These are phyloP conservation scores for Phengaris arion DNA, from an alignment of 2,888 invertebrate genomes.

Conservation along the genomic window DNA sequence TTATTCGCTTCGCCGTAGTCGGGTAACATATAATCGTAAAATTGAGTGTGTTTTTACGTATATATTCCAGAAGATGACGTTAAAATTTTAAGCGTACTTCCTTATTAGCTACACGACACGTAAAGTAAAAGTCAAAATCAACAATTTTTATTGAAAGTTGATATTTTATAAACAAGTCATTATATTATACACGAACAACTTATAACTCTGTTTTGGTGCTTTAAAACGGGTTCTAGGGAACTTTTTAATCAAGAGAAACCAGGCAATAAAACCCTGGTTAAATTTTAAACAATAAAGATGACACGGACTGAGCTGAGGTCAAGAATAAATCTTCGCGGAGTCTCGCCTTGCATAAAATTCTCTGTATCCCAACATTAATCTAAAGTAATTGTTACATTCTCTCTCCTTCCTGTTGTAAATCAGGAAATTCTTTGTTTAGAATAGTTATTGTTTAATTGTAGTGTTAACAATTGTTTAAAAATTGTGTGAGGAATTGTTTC, in stretches of 20 bases:
- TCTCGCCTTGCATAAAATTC: conserved; percentile 57
- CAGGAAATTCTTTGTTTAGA: conserved; percentile 49
- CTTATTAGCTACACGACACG: too few species aligned
- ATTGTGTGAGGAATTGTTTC: not conserved
- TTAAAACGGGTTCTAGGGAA: not conserved
- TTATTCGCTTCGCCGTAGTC: too few species aligned
- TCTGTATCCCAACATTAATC: conserved; percentile 64
- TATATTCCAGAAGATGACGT: too few species aligned
- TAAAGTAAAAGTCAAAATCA: too few species aligned
- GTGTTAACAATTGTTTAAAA: conserved; percentile 10
- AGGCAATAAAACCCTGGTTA: conserved; percentile 19
- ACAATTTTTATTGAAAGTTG: too few species aligned
- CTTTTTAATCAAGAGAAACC: conserved; percentile 16
- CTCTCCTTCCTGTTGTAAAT: conserved; percentile 60
- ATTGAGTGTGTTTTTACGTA: too few species aligned
- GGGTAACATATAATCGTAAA: too few species aligned
- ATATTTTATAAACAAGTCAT: too few species aligned
- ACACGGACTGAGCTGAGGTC: conserved; percentile 32
- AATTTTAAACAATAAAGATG: conserved; percentile 32
- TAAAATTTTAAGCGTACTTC: too few species aligned
- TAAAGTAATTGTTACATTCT: conserved; percentile 67
- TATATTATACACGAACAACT: too few species aligned
- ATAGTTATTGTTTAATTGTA: conserved; percentile 27
- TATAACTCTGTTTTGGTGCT: not conserved
- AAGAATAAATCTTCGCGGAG: conserved; percentile 49